Evolutionary conservation across 2,888 invertebrate genomes (phyloP).

Genomic region (Drosophila histrio): DNA sequence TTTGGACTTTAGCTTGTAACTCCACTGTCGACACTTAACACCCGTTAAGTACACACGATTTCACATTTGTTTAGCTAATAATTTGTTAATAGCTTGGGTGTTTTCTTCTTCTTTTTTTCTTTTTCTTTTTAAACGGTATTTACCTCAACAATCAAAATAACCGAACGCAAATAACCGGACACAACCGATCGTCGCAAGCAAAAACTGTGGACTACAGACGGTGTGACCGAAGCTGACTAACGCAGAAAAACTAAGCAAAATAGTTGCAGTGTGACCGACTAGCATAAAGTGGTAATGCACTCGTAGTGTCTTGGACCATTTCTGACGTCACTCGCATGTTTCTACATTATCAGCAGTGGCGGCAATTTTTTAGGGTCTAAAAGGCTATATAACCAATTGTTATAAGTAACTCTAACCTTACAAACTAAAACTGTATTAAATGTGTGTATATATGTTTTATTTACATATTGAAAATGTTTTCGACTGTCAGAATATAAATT

Average conservation of each 20-base stretch:
- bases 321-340: background rate
- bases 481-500: no score
- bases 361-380: no score
- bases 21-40: conserved; percentile 23
- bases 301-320: no score
- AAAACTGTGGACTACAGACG: conserved; percentile 43
- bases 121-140: conserved; percentile 39
- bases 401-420: no score
- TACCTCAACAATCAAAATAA: conserved; percentile 55
- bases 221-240: conserved; percentile 17
- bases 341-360: background rate
- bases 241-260: background rate
- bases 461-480: no score
- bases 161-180: conserved; percentile 44
- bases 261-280: conserved; percentile 23
- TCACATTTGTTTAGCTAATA: conserved; percentile 30
- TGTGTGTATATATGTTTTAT: no score
- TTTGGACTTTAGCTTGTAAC: conserved; percentile 24
- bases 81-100: conserved; percentile 41
- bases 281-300: no score
- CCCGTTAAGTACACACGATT: conserved; percentile 23
- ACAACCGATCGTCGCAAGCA: conserved; percentile 62
- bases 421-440: no score
- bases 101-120: conserved; percentile 9
- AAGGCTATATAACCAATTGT: no score